A percentile compares a stretch with the other conserved stretches of the same genome.
These are phyloP conservation scores for Aphidius ervi DNA, from an alignment of 1,140 invertebrate genomes.

Conservation along the genomic window DNA sequence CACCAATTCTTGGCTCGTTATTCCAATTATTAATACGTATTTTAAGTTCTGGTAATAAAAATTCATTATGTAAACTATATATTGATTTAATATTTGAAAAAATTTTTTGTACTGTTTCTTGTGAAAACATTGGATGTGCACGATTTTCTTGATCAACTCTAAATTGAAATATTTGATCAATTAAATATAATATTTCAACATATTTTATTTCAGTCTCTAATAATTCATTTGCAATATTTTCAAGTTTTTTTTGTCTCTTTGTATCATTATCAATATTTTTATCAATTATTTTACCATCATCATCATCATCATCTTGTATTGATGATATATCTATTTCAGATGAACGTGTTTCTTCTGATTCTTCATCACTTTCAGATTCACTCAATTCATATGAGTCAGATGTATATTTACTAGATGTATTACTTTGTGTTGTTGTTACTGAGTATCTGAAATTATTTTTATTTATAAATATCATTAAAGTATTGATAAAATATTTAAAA, in stretches of 20 bases:
- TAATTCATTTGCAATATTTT: conserved; percentile 65
- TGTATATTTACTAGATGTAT: conserved; percentile 33
- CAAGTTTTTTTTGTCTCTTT: conserved; percentile 47
- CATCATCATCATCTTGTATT: not conserved
- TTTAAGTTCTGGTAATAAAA: conserved; percentile 63
- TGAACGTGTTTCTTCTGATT: conserved; percentile 44
- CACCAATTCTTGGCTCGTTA: conserved; percentile 60
- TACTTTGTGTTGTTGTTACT: conserved; percentile 33
- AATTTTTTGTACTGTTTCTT: conserved; percentile 46
- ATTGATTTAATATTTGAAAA: conserved; percentile 55
- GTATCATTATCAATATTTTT: conserved; percentile 30
- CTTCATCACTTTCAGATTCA: conserved; percentile 52
- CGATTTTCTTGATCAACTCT: conserved; percentile 51
- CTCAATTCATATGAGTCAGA: conserved; percentile 43
- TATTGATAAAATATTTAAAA: not conserved
- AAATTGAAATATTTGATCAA: conserved; percentile 64
- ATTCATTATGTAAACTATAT: conserved; percentile 64
- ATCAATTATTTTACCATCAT: conserved; percentile 14
- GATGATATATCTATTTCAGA: conserved; percentile 31
- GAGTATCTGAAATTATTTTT: conserved; percentile 34
- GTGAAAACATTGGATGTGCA: conserved; percentile 52
- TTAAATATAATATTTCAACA: conserved; percentile 65
- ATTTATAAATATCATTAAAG: not conserved
- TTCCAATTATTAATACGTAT: conserved; percentile 62
- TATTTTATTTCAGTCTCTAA: conserved; percentile 68